Base-by-base conservation (phyloP, 2,113 vertebrate genomes). In the Brienomyrus longianalis region DNA sequence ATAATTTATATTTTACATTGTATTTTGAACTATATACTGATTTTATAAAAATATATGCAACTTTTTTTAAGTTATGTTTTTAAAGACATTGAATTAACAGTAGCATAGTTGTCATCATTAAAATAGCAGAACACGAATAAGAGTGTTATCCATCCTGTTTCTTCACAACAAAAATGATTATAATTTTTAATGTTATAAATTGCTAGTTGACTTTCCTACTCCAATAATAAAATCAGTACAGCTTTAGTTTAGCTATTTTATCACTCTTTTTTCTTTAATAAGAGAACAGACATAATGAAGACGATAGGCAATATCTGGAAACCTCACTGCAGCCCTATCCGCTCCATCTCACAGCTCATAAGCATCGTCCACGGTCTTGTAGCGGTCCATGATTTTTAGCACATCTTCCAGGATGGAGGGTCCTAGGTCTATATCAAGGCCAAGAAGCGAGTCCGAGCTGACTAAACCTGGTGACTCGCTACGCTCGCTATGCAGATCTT, bases 331-430 rank as follows among this genome's bases (percentile, higher is more conserved):
- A 27, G 35, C n/a, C 39, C 45, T 2, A 7, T 45, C 51, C 31
- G 13, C 66, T 27, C 23, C 27, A 10, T 56, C 86, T 95, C 93
- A 95, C 90, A 95, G 93, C 92, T 95, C 94, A 27, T 94, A 96
- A 90, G 92, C 93, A 90, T 95, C 52, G 62, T 95, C 94, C 43
- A 91, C 89, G 0, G 74, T 86, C 92, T 96, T 96, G 94, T 97
- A 97, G 87, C 95, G 95, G 90, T 97, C 97, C 96, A 97, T 97
- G 93, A 97, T 97, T 47, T 94, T 92, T 83, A 97, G 92, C 48
- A 97, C 95, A 3, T 97, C 96, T 45, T 97, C 96, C 92, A 97
- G 91, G 90, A 97, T 97, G 89, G 96, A 97, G 0, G 96, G 97
- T 4, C 96, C 97, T 89, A 97, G 93, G 56, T 97, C 97, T 74